A percentile compares a stretch with the other conserved stretches of the same genome.
Conservation (phyloP, 92 coral and sea anemone genomes). For the Palythoa grandis region DNA sequence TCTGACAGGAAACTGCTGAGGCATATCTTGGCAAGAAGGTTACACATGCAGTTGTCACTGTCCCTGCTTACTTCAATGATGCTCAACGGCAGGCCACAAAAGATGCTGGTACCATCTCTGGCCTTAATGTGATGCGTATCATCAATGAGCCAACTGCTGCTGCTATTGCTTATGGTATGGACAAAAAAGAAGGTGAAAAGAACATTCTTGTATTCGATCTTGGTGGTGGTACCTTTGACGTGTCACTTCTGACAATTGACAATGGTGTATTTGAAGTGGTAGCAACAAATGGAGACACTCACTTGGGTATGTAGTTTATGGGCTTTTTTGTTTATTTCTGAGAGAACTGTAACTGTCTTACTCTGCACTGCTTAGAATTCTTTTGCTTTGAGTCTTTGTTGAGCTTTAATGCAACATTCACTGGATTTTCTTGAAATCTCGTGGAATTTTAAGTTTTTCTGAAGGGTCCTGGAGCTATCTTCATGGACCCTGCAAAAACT, state of each 20-base stretch:
- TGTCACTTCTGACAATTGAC: constrained; percentile 93
- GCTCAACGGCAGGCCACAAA: constrained; percentile 99
- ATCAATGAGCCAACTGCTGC: constrained; percentile 99
- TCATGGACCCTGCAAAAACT: too few species aligned
- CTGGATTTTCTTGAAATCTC: too few species aligned
- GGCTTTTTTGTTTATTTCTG: neutral
- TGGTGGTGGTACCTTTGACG: constrained; percentile 99
- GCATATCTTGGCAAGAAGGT: constrained; percentile 98
- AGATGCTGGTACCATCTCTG: constrained; percentile 97
- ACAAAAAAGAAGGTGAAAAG: constrained; percentile 98
- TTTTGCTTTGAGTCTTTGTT: neutral
- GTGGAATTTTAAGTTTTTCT: too few species aligned
- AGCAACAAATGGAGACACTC: constrained; percentile 99
- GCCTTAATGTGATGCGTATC: constrained; percentile 92
- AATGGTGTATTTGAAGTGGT: constrained; percentile 98
- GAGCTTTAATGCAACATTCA: too few species aligned
- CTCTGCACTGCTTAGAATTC: neutral
- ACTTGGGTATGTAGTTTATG: constrained; percentile 80
- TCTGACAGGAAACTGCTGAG: constrained; percentile 92
- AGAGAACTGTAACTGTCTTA: neutral
- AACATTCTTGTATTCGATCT: constrained; percentile 96
- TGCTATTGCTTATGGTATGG: constrained; percentile 98
- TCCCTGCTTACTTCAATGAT: constrained; percentile 97
- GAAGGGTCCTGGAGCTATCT: too few species aligned
- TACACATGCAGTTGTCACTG: constrained; percentile 99